Evolutionary conservation across 2,113 vertebrate species (phyloP), one percentile per base, ranked within the genome.

Genomic region (Colossoma macropomum): DNA sequence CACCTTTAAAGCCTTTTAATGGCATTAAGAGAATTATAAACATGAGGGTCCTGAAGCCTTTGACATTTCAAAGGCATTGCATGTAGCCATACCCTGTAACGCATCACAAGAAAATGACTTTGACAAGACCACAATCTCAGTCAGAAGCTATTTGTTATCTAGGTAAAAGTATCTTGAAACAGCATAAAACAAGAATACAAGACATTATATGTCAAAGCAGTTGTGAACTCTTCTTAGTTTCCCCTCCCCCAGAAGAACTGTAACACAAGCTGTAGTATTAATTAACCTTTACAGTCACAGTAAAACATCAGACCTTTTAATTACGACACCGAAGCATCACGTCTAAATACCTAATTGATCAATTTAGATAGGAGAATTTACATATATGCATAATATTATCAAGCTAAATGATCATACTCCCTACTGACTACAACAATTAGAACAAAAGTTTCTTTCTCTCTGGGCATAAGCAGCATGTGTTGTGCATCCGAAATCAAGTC

Each of bases 361-460:
- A 90, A 94, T 94, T 93, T 92, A 93, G 93, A 93, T 93, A 92
- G 88, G 91, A 92, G 90, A 85, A 94, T 92, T 93, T 94, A 93
- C 93, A 95, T 94, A 94, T 90, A 90, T 94, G 93, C 93, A 94
- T 94, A 90, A 83, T 83, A 93, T 93, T 93, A 93, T 92, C 90
- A 91, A 79, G 86, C 41, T 79, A 91, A 82, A 89, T 92, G 91
- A 94, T 93, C 92, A 87, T 84, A 88, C 92, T 93, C 92, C 91
- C 91, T 88, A 91, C 89, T 90, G 90, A 90, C 91, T 86, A 85
- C 84, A 88, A 94, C 94, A 93, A 95, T 93, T 94, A 93, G 86
- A 88, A 89, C 85, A 72, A 89, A 91, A 91, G 91, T 91, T 90
- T 86, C 86, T 90, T 86, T 90, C 89, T 81, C 75, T 86, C 80